Evolutionary conservation across 30 jellyfish, hydroid and myxozoan species (phyloP), one percentile per base, ranked within the genome.

Genomic region (Euphysa ruthae): DNA sequence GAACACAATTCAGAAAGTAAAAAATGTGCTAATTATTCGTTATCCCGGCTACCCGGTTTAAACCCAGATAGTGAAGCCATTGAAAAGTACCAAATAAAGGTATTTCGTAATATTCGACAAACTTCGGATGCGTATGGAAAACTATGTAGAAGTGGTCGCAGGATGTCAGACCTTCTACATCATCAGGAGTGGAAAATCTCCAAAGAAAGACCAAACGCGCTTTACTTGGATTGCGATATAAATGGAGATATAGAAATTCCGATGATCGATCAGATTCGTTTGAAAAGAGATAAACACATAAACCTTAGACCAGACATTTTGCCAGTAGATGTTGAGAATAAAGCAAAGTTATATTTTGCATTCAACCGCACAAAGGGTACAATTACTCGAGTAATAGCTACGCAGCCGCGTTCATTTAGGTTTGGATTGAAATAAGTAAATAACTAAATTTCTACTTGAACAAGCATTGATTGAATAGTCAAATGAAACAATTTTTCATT

Each of bases 1-100:
- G 23, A 29, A 2, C 23, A n/a, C 18, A 4, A 25, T 46, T 25
- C 4, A 4, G 60, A 46, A 5, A 46, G 23, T n/a, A 25, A 46
- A 8, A 25, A 46, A 46, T 25, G 18, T 46, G n/a, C 69, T 6
- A n/a, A n/a, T n/a, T n/a, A n/a, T n/a, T n/a, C n/a, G n/a, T 66
- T 84, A 18, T 84, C 95, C 1, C 76, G 61, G 32, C 66, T 84
- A 42, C 95, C 95, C 15, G 95, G 95, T 23, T 80, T 84, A 24
- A 84, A 84, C 68, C 95, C 95, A 27, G 95, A 84, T 57, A 66
- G 93, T 24, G 95, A 69, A 0, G 54, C 12, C 0, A 65, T 84
- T 15, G 95, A 91, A 6, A 73, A 85, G 6, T 78, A 89, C 10
- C 93, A 84, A 58, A 63, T 66, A 82, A 84, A 84, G 66, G 66